A percentile compares a stretch with the other conserved stretches of the same genome.
These are phyloP conservation scores for Panopea generosa DNA, from an alignment of 2,888 invertebrate genomes.

Conservation along the genomic window DNA sequence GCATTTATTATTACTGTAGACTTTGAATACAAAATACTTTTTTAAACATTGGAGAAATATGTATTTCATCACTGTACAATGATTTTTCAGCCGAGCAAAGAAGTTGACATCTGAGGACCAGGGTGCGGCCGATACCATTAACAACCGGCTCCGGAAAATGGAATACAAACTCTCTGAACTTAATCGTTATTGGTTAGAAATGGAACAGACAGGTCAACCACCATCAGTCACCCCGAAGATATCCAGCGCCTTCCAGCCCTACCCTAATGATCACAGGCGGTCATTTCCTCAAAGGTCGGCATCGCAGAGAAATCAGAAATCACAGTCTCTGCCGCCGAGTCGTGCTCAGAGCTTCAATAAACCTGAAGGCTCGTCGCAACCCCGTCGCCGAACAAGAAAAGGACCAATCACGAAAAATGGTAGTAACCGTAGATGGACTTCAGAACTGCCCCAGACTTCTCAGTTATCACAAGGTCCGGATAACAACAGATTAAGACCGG, in stretches of 20 bases:
- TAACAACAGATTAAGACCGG: conserved; percentile 9
- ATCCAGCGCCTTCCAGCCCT: conserved; percentile 46
- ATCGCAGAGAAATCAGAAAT: conserved; percentile 46
- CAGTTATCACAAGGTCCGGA: conserved; percentile 22
- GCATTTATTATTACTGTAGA: too few relatives aligned
- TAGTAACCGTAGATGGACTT: conserved; percentile 34
- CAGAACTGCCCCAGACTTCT: conserved; percentile 10
- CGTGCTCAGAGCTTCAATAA: conserved; percentile 45
- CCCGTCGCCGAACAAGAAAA: conserved; percentile 32
- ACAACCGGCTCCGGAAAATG: conserved; percentile 76
- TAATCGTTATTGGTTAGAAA: conserved; percentile 78
- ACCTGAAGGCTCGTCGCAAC: conserved; percentile 23
- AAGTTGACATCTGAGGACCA: conserved; percentile 75
- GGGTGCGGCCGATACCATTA: conserved; percentile 76
- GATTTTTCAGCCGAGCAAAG: conserved; percentile 70
- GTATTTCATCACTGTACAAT: too few relatives aligned
- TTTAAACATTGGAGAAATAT: too few relatives aligned
- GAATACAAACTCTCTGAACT: conserved; percentile 77
- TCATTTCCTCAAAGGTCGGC: conserved; percentile 48
- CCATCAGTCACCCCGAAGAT: conserved; percentile 61
- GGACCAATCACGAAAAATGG: conserved; percentile 55
- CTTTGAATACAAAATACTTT: too few relatives aligned
- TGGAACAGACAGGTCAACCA: conserved; percentile 69
- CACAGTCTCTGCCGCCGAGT: conserved; percentile 42
- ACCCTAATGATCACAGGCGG: conserved; percentile 36